Evolutionary conservation across 2,113 vertebrate genomes (phyloP).

Genomic region (Cynocephalus volans): DNA sequence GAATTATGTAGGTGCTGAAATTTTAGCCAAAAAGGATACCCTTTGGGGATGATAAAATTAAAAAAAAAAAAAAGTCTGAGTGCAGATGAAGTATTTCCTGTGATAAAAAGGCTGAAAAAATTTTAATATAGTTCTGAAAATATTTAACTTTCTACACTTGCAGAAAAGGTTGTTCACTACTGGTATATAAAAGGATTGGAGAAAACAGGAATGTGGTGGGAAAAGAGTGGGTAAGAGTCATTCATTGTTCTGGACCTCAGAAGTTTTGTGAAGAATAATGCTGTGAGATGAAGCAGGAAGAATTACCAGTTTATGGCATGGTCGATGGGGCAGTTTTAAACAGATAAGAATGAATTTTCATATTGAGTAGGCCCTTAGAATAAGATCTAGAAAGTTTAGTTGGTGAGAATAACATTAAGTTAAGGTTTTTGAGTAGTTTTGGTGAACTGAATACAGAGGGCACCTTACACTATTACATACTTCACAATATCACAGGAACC

Average conservation of each 20-base stretch:
- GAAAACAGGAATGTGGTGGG: neutral
- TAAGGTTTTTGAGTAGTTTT: neutral
- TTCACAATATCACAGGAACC: neutral
- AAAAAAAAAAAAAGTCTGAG: neutral
- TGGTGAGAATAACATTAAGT: neutral
- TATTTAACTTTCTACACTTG: constrained; percentile 1
- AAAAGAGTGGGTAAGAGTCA: neutral
- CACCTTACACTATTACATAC: neutral
- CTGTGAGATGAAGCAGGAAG: neutral
- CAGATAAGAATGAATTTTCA: neutral
- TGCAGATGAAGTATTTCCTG: neutral
- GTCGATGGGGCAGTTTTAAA: neutral
- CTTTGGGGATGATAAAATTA: neutral
- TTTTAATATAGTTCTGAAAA: constrained; percentile 47
- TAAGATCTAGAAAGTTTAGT: neutral
- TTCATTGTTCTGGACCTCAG: neutral
- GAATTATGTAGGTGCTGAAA: neutral
- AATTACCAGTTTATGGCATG: neutral
- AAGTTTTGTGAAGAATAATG: neutral
- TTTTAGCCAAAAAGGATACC: neutral
- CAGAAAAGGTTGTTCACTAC: neutral
- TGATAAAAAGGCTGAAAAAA: neutral
- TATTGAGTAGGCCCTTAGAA: neutral
- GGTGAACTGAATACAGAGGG: neutral
- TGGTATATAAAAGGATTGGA: neutral